phyloP scores from a whole-genome alignment of 2,888 invertebrate genomes.

The Drosophila colorata region DNA sequence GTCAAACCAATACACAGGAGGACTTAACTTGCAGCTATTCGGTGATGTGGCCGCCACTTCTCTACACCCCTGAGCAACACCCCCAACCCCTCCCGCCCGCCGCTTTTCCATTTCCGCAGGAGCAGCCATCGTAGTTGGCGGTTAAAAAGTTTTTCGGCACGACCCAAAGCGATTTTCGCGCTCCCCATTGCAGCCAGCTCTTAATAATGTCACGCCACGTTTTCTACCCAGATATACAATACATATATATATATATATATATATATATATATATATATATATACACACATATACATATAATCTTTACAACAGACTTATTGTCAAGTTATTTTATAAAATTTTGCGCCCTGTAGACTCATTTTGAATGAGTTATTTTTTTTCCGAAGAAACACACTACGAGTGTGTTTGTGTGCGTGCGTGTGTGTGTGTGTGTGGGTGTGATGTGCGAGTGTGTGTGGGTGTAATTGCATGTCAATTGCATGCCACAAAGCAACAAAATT shows the following conservation, averaged over 20 bases:
- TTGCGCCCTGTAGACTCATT: conserved; percentile 52
- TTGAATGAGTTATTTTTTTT: conserved; percentile 26
- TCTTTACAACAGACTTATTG: conserved; percentile 37
- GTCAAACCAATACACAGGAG: conserved; percentile 79
- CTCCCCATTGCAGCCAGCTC: conserved; percentile 36
- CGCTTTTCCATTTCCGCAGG: conserved; percentile 70
- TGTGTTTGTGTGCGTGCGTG: conserved; percentile 11
- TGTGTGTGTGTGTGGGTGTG: conserved; percentile 12
- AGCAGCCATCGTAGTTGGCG: conserved; percentile 66
- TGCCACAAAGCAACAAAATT: conserved; percentile 26
- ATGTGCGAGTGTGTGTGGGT: conserved; percentile 18
- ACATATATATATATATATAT: conserved; percentile 1
- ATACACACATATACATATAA: background rate
- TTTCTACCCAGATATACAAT: background rate
- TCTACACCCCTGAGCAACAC: background rate
- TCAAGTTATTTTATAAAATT: conserved; percentile 76
- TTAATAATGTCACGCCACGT: conserved; percentile 59
- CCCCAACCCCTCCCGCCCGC: conserved; percentile 4
- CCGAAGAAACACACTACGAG: conserved; percentile 2
- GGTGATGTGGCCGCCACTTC: too few relatives aligned
- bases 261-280: background rate
- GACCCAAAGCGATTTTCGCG: conserved; percentile 76
- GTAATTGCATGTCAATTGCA: conserved; percentile 81
- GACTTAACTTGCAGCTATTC: conserved; percentile 67
- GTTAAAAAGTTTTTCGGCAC: conserved; percentile 72